A percentile compares a stretch with the other conserved stretches of the same genome.
phyloP scores from a whole-genome alignment of 2,888 invertebrate species.

The Oegoconia quadripuncta region DNA sequence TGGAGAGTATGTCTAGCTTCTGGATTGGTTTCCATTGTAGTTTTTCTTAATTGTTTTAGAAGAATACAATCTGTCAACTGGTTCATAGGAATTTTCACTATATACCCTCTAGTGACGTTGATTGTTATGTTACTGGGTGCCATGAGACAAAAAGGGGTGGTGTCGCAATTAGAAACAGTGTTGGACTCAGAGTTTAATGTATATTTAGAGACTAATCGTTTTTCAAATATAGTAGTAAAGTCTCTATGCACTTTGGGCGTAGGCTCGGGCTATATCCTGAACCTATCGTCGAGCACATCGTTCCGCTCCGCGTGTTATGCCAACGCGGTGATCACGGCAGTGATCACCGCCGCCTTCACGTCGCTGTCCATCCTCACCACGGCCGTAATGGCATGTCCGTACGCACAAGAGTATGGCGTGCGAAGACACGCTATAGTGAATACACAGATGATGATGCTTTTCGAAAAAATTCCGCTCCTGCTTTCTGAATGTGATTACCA shows the following conservation, averaged over 20 bases:
- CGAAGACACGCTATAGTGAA: slow-evolving; percentile 28
- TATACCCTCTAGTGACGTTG: slow-evolving; percentile 41
- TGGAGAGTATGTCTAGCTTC: slow-evolving; percentile 60
- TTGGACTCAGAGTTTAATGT: slow-evolving; percentile 44
- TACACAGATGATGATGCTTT: slow-evolving; percentile 35
- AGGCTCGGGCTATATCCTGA: slow-evolving; percentile 51
- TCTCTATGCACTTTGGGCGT: slow-evolving; percentile 41
- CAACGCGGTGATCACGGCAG: slow-evolving; percentile 44
- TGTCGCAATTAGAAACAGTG: slow-evolving; percentile 42
- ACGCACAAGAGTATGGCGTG: slow-evolving; percentile 38
- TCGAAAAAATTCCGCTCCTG: slow-evolving; percentile 54
- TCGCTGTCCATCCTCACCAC: slow-evolving; percentile 36
- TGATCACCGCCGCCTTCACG: slow-evolving; percentile 30
- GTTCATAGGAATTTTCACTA: slow-evolving; percentile 30
- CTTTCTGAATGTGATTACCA: slow-evolving; percentile 38
- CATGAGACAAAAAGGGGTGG: slow-evolving; percentile 60
- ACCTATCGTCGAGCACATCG: slow-evolving; percentile 39
- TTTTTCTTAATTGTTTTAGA: slow-evolving; percentile 49
- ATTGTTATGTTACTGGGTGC: slow-evolving; percentile 48
- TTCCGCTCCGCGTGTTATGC: slow-evolving; percentile 59
- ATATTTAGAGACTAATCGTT: slow-evolving; percentile 31
- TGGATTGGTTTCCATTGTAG: slow-evolving; percentile 30
- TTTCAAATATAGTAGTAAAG: slow-evolving; percentile 35
- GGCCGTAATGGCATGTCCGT: slow-evolving; percentile 57
- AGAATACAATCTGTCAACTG: slow-evolving; percentile 37